These are phyloP conservation scores for Augochlorella aurata DNA, from an alignment of 2,888 invertebrate species.

Conservation along the genomic window DNA sequence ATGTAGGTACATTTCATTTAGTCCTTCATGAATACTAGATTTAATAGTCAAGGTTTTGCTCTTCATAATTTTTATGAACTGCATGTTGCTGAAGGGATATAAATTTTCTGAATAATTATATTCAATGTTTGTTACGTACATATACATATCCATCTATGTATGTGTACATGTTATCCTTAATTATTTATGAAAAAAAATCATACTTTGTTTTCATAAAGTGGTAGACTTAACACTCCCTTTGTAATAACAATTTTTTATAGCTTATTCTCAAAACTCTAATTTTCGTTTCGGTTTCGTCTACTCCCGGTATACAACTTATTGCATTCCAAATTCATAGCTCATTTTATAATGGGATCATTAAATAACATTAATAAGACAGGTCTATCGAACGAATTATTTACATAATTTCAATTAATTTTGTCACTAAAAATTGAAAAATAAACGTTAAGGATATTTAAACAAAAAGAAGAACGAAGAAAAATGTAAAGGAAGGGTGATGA, in stretches of 20 bases:
- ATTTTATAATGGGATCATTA: conserved; percentile 19
- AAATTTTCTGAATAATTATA: conserved; percentile 27
- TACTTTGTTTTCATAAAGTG: conserved; percentile 3
- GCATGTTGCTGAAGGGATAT: conserved; percentile 37
- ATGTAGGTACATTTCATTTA: conserved; percentile 31
- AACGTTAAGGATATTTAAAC: conserved; percentile 18
- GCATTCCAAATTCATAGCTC: conserved; percentile 41
- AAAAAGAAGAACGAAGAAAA: not conserved
- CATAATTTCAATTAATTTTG: conserved; percentile 16
- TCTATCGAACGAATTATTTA: conserved; percentile 1
- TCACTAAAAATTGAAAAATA: conserved; percentile 2
- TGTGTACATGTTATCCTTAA: not conserved
- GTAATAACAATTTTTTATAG: conserved; percentile 13
- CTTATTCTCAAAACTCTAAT: conserved; percentile 11
- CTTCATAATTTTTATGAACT: conserved; percentile 37
- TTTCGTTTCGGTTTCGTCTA: conserved; percentile 19
- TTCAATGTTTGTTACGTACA: conserved; percentile 4
- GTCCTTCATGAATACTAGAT: conserved; percentile 19
- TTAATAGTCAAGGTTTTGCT: conserved; percentile 29
- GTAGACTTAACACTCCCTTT: conserved; percentile 26
- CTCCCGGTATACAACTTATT: conserved; percentile 22
- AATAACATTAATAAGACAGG: conserved; percentile 5
- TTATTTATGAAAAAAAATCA: conserved; percentile 10
- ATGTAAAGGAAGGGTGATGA: conserved; percentile 10
- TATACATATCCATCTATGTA: not conserved